A percentile compares a stretch with the other conserved stretches of the same genome.
These are phyloP conservation scores for Saturnia japonica DNA, from an alignment of 2,888 invertebrate genomes.

Conservation along the genomic window DNA sequence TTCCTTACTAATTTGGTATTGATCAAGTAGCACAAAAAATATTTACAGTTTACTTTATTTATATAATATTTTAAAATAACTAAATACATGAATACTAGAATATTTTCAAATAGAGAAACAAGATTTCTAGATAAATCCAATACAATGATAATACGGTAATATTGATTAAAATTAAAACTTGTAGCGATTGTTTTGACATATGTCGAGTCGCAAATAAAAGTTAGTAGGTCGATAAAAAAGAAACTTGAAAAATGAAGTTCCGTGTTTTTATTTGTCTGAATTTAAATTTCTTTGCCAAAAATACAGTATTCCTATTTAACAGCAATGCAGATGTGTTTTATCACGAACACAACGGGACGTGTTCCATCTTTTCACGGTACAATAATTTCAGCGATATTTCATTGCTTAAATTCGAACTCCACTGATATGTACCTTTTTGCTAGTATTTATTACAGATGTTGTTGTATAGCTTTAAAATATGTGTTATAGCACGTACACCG, in stretches of 20 bases:
- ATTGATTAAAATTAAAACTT: not conserved
- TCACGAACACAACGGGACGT: slow-evolving; percentile 51
- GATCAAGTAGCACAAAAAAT: too few species aligned
- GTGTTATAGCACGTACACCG: too few species aligned
- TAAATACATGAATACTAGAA: too few species aligned
- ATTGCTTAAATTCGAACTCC: slow-evolving; percentile 21
- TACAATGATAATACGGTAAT: too few species aligned
- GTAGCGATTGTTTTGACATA: not conserved
- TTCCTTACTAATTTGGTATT: too few species aligned
- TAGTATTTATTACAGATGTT: not conserved
- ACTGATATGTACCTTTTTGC: not conserved
- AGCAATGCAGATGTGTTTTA: slow-evolving; percentile 74
- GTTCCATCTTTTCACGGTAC: slow-evolving; percentile 22
- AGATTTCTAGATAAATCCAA: too few species aligned
- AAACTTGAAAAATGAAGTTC: slow-evolving; percentile 23
- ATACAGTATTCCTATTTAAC: slow-evolving; percentile 54
- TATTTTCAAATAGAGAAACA: too few species aligned
- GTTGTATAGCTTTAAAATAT: not conserved
- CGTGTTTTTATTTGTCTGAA: slow-evolving; percentile 47
- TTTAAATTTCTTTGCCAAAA: slow-evolving; percentile 65
- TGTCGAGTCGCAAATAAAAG: not conserved
- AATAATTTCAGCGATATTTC: slow-evolving; percentile 23
- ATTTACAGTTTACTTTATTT: too few species aligned
- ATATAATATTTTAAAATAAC: too few species aligned
- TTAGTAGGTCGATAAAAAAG: not conserved